Conservation (phyloP, 2,888 invertebrate species). For the Ethmia dodecea region DNA sequence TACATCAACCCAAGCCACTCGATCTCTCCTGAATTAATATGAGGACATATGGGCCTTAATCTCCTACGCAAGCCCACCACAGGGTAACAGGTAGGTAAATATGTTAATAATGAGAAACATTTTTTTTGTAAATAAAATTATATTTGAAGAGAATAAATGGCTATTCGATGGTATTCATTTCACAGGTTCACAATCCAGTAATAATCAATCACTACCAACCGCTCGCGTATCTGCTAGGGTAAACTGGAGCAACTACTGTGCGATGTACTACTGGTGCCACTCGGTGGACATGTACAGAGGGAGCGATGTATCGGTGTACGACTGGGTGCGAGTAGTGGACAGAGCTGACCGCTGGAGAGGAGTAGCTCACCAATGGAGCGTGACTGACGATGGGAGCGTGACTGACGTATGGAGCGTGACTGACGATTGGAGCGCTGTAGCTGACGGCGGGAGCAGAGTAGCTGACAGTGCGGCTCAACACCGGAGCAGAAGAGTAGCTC, state of each 20-base stretch:
- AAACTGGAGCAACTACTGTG: slow-evolving; percentile 29
- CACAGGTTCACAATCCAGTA: no score
- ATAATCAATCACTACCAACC: slow-evolving; percentile 23
- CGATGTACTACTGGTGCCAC: slow-evolving; percentile 37
- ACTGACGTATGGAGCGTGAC: slow-evolving; percentile 10
- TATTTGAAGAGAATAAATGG: no score
- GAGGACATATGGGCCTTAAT: no score
- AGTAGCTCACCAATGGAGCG: slow-evolving; percentile 15
- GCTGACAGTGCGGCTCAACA: slow-evolving; percentile 1
- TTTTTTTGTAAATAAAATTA: no score
- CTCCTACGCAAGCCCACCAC: no score
- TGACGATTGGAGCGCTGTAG: slow-evolving; percentile 6
- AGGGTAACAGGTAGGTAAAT: no score
- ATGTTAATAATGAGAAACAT: no score
- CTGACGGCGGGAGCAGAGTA: slow-evolving; percentile 9
- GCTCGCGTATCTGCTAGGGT: slow-evolving; percentile 7
- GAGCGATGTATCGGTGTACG: slow-evolving; percentile 6
- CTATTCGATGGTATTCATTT: no score
- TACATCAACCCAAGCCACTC: no score
- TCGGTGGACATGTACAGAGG: slow-evolving; percentile 24
- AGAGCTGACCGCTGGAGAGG: slow-evolving; percentile 12
- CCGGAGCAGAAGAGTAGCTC: slow-evolving; percentile 1
- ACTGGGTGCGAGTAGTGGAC: slow-evolving; percentile 12
- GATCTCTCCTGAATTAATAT: no score
- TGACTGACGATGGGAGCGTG: slow-evolving; percentile 12